These are phyloP conservation scores for Enteromius radiatus DNA, from an alignment of 2,797 vertebrate species.

Conservation along the genomic window DNA sequence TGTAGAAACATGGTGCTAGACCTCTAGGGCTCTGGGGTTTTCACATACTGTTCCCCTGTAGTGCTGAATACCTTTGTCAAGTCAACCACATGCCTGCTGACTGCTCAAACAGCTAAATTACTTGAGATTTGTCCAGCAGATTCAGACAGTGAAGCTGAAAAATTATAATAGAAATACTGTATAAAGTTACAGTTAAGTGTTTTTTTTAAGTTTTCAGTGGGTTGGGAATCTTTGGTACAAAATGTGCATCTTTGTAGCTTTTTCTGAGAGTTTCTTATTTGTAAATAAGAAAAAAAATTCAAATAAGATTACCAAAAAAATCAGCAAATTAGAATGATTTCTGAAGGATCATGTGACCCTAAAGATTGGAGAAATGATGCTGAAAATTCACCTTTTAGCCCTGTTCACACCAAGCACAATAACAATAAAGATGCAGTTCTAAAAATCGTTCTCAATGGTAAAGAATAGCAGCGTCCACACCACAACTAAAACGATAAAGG, in stretches of 20 bases:
- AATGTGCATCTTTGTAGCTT: no score
- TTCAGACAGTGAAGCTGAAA: neutral
- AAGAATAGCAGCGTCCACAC: no score
- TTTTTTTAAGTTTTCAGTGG: neutral
- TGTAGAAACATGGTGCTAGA: conserved; percentile 1
- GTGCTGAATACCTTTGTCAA: neutral
- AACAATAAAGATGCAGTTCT: no score
- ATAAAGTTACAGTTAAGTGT: neutral
- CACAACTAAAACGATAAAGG: no score
- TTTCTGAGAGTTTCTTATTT: neutral
- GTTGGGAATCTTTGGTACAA: neutral
- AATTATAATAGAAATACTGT: neutral
- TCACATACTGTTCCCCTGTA: neutral
- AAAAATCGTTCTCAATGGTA: no score
- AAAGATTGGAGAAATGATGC: neutral
- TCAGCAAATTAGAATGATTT: neutral
- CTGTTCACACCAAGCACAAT: no score
- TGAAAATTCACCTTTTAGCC: neutral
- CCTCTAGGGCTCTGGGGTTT: conserved; percentile 16
- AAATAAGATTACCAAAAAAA: neutral
- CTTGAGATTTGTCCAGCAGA: neutral
- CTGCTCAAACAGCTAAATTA: neutral
- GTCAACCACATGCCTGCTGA: neutral
- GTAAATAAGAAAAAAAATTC: neutral
- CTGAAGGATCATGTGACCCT: neutral